Evolutionary conservation across 1,140 invertebrate genomes (phyloP).

Genomic region (Ceratina australensis): DNA sequence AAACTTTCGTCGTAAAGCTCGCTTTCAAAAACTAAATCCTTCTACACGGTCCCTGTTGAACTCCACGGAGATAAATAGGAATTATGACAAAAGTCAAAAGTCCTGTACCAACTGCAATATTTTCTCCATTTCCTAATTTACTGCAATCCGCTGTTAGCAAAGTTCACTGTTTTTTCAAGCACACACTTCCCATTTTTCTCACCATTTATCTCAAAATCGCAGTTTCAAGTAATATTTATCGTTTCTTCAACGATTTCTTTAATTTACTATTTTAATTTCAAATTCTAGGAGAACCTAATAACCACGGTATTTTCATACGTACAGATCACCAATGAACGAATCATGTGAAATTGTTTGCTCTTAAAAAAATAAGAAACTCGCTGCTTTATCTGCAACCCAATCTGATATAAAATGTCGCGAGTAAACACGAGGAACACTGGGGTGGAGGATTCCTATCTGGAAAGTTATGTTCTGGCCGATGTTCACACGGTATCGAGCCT

Average conservation of each 20-base stretch:
- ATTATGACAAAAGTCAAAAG: conserved; percentile 11
- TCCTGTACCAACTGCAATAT: not conserved
- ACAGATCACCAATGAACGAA: no score
- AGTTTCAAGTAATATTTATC: no score
- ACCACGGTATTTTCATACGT: no score
- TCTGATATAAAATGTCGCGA: no score
- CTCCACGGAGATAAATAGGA: conserved; percentile 3
- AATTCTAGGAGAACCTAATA: no score
- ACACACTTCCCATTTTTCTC: no score
- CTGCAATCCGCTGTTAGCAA: not conserved
- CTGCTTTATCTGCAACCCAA: not conserved
- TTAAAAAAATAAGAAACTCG: not conserved
- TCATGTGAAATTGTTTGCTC: no score
- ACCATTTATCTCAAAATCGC: no score
- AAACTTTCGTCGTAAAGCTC: not conserved
- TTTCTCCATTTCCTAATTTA: not conserved
- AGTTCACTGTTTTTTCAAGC: not conserved
- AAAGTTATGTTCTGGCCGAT: not conserved
- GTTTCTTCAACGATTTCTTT: no score
- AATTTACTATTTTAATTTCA: no score
- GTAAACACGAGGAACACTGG: no score
- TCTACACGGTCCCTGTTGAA: not conserved
- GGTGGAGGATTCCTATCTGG: not conserved
- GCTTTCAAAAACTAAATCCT: not conserved
- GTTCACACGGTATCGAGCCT: not conserved